Evolutionary conservation across 2,888 invertebrate genomes (phyloP).

Genomic region (Globia sparganii): DNA sequence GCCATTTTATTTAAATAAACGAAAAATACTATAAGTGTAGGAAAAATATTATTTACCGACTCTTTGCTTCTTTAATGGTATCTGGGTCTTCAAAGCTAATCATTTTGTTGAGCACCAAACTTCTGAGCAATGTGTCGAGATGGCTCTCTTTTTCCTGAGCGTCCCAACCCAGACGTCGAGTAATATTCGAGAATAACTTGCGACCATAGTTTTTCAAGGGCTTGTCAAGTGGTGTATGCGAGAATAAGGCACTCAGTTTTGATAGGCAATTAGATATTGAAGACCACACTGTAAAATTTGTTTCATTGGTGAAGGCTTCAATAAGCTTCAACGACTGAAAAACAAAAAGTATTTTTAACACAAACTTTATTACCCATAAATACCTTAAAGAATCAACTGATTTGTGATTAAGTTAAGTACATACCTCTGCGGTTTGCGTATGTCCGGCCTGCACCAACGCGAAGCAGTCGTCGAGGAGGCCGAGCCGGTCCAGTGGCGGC

Average conservation of each 20-base stretch:
- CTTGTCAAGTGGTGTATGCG: constrained; percentile 94
- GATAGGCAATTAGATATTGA: constrained; percentile 94
- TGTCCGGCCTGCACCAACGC: constrained; percentile 97
- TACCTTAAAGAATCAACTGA: not conserved
- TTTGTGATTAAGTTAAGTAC: not conserved
- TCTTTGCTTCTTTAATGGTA: constrained; percentile 94
- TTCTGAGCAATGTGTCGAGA: constrained; percentile 95
- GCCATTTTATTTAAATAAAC: constrained; percentile 89
- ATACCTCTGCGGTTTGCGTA: constrained; percentile 94
- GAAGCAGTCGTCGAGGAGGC: constrained; percentile 97
- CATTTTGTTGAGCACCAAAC: constrained; percentile 95
- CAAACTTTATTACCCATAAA: not conserved
- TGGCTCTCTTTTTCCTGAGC: constrained; percentile 95
- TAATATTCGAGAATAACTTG: constrained; percentile 93
- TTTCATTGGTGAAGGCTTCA: constrained; percentile 95
- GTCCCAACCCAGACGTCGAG: constrained; percentile 96
- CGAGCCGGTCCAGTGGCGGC: constrained; percentile 96
- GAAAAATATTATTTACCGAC: constrained; percentile 87
- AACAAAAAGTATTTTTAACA: constrained; percentile 18
- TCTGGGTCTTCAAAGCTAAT: constrained; percentile 95
- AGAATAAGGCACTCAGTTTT: constrained; percentile 94
- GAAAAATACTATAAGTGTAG: constrained; percentile 92
- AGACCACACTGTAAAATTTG: constrained; percentile 98
- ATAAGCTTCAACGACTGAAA: constrained; percentile 93
- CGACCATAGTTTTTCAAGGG: constrained; percentile 94